Evolutionary conservation across 2,888 invertebrate species (phyloP), one percentile per base, ranked within the genome.

Genomic region (Allygus modestus): DNA sequence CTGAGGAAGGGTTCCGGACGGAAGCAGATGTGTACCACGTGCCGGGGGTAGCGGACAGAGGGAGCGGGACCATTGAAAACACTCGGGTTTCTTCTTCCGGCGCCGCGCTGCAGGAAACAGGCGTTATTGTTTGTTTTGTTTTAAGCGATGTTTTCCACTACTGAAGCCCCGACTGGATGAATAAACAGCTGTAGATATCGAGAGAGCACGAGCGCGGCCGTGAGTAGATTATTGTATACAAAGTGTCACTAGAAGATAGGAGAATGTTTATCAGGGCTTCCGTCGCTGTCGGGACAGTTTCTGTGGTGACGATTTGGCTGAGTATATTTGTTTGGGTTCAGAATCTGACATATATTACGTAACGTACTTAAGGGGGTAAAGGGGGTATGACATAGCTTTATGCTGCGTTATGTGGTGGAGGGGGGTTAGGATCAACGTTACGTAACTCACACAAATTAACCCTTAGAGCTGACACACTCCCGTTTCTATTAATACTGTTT

Each of bases 21-120:
- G 43, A 43, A 77, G 31, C 77, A 46, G 77, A 28, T 77, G 77
- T n/a, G n/a, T n/a, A 77, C 43, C 77, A 77, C 77, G 77, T 77
- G 77, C 75, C 41, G n/a, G n/a, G n/a, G n/a, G 41, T 58, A 58
- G 5, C 58, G 26, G 58, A 23, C 23, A 20, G 23, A 5, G 26
- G 58, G 23, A 20, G 20, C 65, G 65, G 65, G 65, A 28, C 65
- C 17, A 65, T 65, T 65, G 11, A 65, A 73, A 37, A 73, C 73
- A 41, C 73, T 73, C 73, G 43, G 73, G 41, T 73, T 73, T 37
- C 73, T 69, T 28, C 69, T 73, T 73, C 73, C 73, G 73, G 41
- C 43, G 37, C 41, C 43, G 73, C 43, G 73, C 73, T 23, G 23
- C 41, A 73, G 73, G 73, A 73, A 73, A 41, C 73, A 73, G 41